phyloP scores from a whole-genome alignment of 2,797 vertebrate species.

The Sebastes vulpes region DNA sequence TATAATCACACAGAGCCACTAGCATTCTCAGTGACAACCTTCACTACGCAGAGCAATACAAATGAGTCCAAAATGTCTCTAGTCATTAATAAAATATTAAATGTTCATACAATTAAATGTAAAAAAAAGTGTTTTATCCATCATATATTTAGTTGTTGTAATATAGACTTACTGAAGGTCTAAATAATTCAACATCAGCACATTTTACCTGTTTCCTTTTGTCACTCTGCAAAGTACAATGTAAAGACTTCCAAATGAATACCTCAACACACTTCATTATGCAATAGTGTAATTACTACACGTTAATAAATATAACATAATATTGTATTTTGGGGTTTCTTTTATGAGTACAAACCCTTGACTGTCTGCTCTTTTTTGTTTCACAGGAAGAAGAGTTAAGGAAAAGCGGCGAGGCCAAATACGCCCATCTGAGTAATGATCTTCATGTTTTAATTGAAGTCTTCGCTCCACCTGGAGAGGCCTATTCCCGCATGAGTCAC shows the following conservation, averaged over 20 bases:
- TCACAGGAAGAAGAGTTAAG: slow-evolving; percentile 97
- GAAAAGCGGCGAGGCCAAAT: slow-evolving; percentile 97
- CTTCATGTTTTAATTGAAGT: slow-evolving; percentile 99
- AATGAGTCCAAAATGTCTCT: not conserved
- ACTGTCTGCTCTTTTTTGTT: slow-evolving; percentile 62
- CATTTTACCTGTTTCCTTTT: not conserved
- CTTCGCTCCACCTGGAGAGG: slow-evolving; percentile 98
- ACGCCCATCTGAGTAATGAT: slow-evolving; percentile 96
- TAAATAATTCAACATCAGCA: not conserved
- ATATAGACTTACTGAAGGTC: not conserved
- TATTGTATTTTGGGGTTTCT: not conserved
- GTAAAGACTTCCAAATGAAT: not conserved
- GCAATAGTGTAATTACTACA: not conserved
- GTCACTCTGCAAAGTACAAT: not conserved
- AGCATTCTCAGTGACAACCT: not conserved
- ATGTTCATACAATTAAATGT: not conserved
- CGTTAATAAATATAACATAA: not conserved
- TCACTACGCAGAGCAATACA: not conserved
- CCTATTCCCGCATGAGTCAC: slow-evolving; percentile 99
- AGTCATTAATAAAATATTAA: not conserved
- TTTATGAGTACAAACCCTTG: slow-evolving; percentile 5
- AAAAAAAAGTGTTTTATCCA: not conserved
- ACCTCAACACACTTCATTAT: not conserved
- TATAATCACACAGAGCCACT: not conserved
- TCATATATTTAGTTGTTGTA: not conserved